Conservation (phyloP, 2,888 invertebrate species). For the Drosophila meridiana region DNA sequence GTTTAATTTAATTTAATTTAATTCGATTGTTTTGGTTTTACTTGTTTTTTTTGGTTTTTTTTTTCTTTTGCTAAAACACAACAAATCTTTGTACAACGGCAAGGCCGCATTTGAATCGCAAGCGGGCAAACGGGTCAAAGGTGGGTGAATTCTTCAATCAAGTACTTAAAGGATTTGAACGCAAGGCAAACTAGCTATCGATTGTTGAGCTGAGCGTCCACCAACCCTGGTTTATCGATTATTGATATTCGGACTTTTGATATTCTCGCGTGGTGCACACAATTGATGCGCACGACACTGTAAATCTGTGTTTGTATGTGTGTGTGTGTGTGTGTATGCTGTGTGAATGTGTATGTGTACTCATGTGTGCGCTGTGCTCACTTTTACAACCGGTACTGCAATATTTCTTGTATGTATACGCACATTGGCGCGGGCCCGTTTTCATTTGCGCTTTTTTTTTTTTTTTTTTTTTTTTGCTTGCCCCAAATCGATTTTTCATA, state of each 20-base stretch:
- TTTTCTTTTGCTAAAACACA: slow-evolving; percentile 53
- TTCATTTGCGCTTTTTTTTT: slow-evolving; percentile 14
- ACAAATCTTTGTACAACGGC: slow-evolving; percentile 46
- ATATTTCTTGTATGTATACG: slow-evolving; percentile 63
- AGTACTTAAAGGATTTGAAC: slow-evolving; percentile 18
- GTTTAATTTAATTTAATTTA: slow-evolving; percentile 9
- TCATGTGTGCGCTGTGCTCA: slow-evolving; percentile 39
- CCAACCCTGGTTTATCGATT: slow-evolving; percentile 38
- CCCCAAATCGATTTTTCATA: slow-evolving; percentile 72
- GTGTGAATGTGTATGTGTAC: slow-evolving; percentile 14
- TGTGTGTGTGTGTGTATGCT: slow-evolving; percentile 2
- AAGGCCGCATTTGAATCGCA: slow-evolving; percentile 28
- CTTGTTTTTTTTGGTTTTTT: neutral
- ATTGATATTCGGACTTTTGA: slow-evolving; percentile 38
- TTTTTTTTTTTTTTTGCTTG: slow-evolving; percentile 22
- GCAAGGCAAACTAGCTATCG: neutral
- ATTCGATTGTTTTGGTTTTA: slow-evolving; percentile 7
- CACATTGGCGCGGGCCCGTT: slow-evolving; percentile 36
- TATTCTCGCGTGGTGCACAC: slow-evolving; percentile 18
- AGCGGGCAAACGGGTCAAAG: slow-evolving; percentile 17
- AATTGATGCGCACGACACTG: slow-evolving; percentile 43
- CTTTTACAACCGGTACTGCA: slow-evolving; percentile 54
- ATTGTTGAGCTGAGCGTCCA: slow-evolving; percentile 21
- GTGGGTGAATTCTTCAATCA: slow-evolving; percentile 15
- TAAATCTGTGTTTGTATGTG: slow-evolving; percentile 13